Percentiles rank a stretch among this genome's conserved stretches.
phyloP scores from a whole-genome alignment of 2,113 vertebrate genomes.

The rabbit (Oryctolagus cuniculus) region DNA sequence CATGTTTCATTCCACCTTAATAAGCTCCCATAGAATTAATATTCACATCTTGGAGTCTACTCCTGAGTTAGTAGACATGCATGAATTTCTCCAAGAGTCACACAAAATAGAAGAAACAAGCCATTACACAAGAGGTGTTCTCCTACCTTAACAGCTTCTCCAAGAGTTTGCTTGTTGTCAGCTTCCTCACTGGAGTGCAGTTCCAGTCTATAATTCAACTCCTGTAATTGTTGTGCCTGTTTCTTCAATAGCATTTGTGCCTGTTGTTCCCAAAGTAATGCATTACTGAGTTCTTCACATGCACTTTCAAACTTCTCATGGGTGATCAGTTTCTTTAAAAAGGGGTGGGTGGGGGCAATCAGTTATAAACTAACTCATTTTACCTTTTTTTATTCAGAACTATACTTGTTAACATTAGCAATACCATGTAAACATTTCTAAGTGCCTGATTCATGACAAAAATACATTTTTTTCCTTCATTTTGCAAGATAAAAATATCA shows the following conservation, averaged over 20 bases:
- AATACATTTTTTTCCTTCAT: constrained; percentile 44
- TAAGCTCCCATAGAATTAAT: constrained; percentile 15
- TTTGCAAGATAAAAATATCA: constrained; percentile 55
- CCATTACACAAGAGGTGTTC: neutral
- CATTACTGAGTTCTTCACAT: constrained; percentile 91
- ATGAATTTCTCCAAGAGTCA: neutral
- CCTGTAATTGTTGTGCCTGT: constrained; percentile 90
- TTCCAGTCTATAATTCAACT: constrained; percentile 89
- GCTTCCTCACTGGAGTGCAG: constrained; percentile 88
- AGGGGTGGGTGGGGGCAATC: constrained; percentile 59
- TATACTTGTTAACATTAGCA: constrained; percentile 58
- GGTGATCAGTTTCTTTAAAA: constrained; percentile 89
- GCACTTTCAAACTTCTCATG: constrained; percentile 90
- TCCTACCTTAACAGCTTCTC: constrained; percentile 91
- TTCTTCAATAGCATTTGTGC: constrained; percentile 93
- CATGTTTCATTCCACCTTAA: neutral
- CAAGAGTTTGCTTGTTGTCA: constrained; percentile 89
- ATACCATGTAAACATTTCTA: constrained; percentile 63
- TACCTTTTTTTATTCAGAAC: constrained; percentile 66
- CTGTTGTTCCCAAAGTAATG: constrained; percentile 92
- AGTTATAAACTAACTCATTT: constrained; percentile 67
- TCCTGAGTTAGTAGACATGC: neutral
- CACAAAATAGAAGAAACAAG: neutral
- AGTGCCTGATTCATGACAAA: constrained; percentile 52
- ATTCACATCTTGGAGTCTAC: neutral